Conservation (phyloP, 92 coral and sea anemone genomes). For the Zoanthus sansibaricus region DNA sequence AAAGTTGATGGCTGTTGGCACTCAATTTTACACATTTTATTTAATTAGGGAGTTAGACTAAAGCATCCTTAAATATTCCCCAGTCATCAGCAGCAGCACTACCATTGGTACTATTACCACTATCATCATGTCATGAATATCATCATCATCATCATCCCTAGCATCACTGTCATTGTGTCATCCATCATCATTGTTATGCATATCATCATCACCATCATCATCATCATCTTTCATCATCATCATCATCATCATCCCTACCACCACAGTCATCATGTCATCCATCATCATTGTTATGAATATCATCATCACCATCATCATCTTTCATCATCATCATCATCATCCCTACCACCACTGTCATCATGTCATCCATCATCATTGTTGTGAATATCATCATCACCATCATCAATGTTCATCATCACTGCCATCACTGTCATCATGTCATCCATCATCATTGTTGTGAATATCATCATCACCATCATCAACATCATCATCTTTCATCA, state of each 20-base stretch:
- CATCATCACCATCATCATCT: not conserved
- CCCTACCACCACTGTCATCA: not conserved
- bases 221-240: not conserved
- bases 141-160: not conserved
- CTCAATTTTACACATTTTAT: not conserved
- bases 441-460: not conserved
- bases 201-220: not conserved
- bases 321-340: not conserved
- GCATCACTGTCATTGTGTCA: too few species aligned
- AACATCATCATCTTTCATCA: too few species aligned
- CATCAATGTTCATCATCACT: too few species aligned
- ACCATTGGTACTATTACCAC: not conserved
- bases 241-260: not conserved
- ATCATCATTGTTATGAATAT: not conserved
- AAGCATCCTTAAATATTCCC: too few species aligned
- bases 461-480: not conserved
- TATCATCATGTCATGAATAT: not conserved
- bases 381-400: too few species aligned
- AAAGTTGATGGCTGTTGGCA: not conserved
- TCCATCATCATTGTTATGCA: not conserved
- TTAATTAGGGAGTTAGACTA: not conserved
- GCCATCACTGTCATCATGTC: not conserved
- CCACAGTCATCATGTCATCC: not conserved
- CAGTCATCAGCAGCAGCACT: not conserved
- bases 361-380: not conserved